A percentile compares a stretch with the other conserved stretches of the same genome.
phyloP scores from a whole-genome alignment of 1,140 invertebrate genomes.

The Papilio polyxenes region DNA sequence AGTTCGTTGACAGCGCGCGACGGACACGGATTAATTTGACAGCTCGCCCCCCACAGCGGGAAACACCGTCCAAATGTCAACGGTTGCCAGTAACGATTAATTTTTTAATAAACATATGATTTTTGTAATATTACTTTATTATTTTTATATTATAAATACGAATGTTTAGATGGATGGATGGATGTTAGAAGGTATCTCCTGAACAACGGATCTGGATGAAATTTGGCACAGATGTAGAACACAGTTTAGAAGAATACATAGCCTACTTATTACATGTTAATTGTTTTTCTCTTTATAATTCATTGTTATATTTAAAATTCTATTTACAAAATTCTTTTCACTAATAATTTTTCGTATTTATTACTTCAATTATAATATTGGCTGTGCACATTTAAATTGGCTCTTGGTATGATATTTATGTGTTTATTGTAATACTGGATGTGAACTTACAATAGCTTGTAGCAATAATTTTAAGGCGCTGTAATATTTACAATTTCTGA shows the following conservation, averaged over 20 bases:
- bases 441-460: not conserved
- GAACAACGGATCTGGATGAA: too few species aligned
- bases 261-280: too few species aligned
- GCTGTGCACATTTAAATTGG: not conserved
- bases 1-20: slow-evolving; percentile 47
- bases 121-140: not conserved
- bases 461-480: not conserved
- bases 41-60: slow-evolving; percentile 45
- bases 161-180: too few species aligned
- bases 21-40: slow-evolving; percentile 50
- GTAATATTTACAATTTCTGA: slow-evolving; percentile 3
- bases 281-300: not conserved
- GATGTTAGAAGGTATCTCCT: too few species aligned
- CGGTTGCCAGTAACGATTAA: not conserved
- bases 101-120: not conserved
- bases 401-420: not conserved
- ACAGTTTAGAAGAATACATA: too few species aligned
- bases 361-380: not conserved
- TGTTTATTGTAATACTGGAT: not conserved
- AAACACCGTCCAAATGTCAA: slow-evolving; percentile 20
- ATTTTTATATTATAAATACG: not conserved
- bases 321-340: not conserved
- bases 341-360: not conserved
- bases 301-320: not conserved
- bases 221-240: too few species aligned